Evolutionary conservation across 2,797 vertebrate species (phyloP).

Genomic region (Acestrorhynchus altus): DNA sequence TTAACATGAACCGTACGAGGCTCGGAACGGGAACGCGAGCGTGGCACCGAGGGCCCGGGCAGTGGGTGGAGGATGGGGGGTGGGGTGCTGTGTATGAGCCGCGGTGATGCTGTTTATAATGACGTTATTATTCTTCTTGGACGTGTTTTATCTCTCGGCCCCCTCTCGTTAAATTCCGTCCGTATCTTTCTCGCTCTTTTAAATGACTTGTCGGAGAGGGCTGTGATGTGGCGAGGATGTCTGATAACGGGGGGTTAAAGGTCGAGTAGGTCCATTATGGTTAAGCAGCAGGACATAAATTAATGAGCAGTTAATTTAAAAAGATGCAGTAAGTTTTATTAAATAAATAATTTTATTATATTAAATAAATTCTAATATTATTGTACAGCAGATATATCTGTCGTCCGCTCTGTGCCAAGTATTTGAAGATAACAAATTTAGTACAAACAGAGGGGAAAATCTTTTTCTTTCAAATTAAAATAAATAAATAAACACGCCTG

Average conservation of each 20-base stretch:
- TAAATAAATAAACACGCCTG: too few relatives aligned
- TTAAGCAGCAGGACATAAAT: too few relatives aligned
- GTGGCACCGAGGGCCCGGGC: background rate
- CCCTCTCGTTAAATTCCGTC: background rate
- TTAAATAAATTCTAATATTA: too few relatives aligned
- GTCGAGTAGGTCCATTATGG: background rate
- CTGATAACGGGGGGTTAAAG: background rate
- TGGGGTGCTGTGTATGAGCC: conserved; percentile 72
- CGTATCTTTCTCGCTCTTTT: conserved; percentile 50
- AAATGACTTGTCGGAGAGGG: background rate
- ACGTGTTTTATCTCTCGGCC: conserved; percentile 59
- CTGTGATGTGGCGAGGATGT: background rate
- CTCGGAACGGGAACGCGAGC: background rate
- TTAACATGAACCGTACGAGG: background rate
- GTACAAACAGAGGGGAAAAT: too few relatives aligned
- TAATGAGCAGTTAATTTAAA: too few relatives aligned
- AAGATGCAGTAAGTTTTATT: too few relatives aligned
- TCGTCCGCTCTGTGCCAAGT: too few relatives aligned
- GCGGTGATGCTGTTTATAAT: conserved; percentile 71
- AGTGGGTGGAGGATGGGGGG: conserved; percentile 73
- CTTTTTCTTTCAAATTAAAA: too few relatives aligned
- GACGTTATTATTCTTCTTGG: conserved; percentile 67
- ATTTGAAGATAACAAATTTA: too few relatives aligned
- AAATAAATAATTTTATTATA: too few relatives aligned
- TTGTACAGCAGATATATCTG: too few relatives aligned